Evolutionary conservation across 2,888 invertebrate species (phyloP), one percentile per base, ranked within the genome.

Genomic region (Lathronympha strigana): DNA sequence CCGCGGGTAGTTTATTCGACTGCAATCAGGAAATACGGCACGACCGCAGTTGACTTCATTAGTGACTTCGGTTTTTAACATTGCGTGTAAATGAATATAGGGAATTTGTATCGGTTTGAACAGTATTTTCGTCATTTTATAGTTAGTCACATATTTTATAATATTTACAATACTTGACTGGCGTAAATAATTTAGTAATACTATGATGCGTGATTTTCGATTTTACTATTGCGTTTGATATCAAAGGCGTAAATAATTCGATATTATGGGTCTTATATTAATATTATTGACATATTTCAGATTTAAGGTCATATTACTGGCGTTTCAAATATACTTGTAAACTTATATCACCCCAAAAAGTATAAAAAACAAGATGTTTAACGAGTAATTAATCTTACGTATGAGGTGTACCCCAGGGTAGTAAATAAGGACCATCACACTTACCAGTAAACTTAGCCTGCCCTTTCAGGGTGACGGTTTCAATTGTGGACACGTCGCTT

Each of bases 361-460:
- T 33, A 33, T 1, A 13, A 11, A 11, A 1, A 1, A 33, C 11
- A 33, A 25, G 1, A 8, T 3, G 9, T 33, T 0, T 33, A 11
- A 1, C 13, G 11, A 33, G 33, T 33, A 8, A 3, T 19, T 23
- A 4, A 47, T 21, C 9, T 17, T 19, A 43, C 17, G 4, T 43
- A 11, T 21, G 21, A 4, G 21, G 51, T 13, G 51, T 51, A 13
- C 19, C 36, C 4, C 53, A 53, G 23, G 36, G 53, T 36, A 13
- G 11, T 21, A n/a, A 23, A n/a, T 21, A 36, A n/a, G 21, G 36
- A 0, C 11, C 43, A 8, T 8, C 25, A 8, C 21, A 72, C 83
- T 93, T 81, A 97, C 97, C 96, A 84, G 97, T 96, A 83, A 94
- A 95, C 87, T 97, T 97, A 63, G 97, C 97, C 76, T 96, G 97